Evolutionary conservation across 2,113 vertebrate genomes (phyloP).

Genomic region (Stigmatopora nigra): DNA sequence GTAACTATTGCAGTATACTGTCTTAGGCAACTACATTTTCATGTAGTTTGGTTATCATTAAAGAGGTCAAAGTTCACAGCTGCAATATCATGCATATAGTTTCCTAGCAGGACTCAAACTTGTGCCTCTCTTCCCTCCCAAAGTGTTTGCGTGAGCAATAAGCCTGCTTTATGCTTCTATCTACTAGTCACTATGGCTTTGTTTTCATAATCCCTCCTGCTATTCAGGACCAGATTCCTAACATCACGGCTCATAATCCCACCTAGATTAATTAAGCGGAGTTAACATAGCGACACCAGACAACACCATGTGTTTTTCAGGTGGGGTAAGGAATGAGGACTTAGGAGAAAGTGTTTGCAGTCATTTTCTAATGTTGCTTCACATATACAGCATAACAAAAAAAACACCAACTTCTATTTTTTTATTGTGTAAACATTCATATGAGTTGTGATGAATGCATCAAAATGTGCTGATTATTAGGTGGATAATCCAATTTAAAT

Average conservation of each 20-base stretch:
- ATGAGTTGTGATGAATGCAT: background rate
- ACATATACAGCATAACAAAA: background rate
- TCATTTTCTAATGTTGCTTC: conserved; percentile 4
- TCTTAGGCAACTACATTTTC: conserved; percentile 2
- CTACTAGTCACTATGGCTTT: conserved; percentile 43
- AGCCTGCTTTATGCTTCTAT: conserved; percentile 45
- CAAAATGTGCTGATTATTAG: background rate
- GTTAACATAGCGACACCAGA: conserved; percentile 28
- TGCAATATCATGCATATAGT: background rate
- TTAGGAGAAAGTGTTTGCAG: conserved; percentile 5
- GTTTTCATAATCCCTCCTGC: conserved; percentile 58
- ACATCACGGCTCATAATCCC: conserved; percentile 49
- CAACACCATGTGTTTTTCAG: background rate
- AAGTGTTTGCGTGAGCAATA: conserved; percentile 54
- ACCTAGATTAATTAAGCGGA: conserved; percentile 44
- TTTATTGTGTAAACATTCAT: background rate
- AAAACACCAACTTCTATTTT: background rate
- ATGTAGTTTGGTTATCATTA: background rate
- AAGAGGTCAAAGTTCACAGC: background rate
- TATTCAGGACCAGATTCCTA: conserved; percentile 57
- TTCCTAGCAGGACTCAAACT: background rate
- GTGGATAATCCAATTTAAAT: background rate
- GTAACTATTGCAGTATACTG: background rate
- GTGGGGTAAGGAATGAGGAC: conserved; percentile 9
- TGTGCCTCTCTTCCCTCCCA: conserved; percentile 13